phyloP scores from a whole-genome alignment of 2,888 invertebrate genomes.

The Lasioglossum leucozonium region DNA sequence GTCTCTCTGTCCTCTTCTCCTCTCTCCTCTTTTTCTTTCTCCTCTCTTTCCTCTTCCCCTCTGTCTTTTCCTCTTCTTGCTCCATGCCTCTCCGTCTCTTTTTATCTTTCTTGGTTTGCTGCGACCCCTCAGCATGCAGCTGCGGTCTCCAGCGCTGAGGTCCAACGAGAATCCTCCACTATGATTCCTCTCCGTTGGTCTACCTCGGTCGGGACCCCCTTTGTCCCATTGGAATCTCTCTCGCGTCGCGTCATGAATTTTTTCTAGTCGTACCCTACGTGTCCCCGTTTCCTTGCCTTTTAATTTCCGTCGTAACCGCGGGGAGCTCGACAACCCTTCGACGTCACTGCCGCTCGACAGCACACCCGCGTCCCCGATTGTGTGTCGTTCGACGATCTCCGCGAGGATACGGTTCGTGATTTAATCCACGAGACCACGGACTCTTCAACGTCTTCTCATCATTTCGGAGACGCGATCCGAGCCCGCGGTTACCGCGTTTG shows the following conservation, averaged over 20 bases:
- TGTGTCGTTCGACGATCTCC: background rate
- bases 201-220: constrained; percentile 42
- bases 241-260: constrained; percentile 63
- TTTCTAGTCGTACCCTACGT: constrained; percentile 50
- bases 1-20: background rate
- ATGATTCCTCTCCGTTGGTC: constrained; percentile 75
- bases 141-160: constrained; percentile 29
- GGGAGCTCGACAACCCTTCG: background rate
- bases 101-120: background rate
- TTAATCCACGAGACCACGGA: constrained; percentile 6
- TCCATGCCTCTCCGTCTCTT: background rate
- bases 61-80: background rate
- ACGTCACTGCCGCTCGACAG: background rate
- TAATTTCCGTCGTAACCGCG: constrained; percentile 10
- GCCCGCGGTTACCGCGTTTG: constrained; percentile 41
- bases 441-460: background rate
- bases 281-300: constrained; percentile 52
- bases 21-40: background rate
- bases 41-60: background rate
- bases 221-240: constrained; percentile 55
- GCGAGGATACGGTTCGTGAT: background rate
- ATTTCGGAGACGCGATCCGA: background rate
- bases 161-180: constrained; percentile 57
- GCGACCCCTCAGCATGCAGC: constrained; percentile 1
- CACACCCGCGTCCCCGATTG: constrained; percentile 7